Evolutionary conservation across 1,140 invertebrate species (phyloP).

Genomic region (Potamilus streckersoni): DNA sequence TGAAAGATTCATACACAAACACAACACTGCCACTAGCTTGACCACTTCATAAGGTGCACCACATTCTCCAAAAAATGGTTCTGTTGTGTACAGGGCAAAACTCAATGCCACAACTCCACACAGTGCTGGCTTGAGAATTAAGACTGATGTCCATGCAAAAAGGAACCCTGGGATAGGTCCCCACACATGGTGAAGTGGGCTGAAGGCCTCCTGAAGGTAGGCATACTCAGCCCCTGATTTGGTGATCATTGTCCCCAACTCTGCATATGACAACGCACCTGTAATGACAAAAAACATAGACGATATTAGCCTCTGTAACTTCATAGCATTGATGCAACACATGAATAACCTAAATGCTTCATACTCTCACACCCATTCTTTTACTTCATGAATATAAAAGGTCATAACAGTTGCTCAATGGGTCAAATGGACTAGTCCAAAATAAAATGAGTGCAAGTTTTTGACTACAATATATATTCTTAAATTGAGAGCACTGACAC

Average conservation of each 20-base stretch:
- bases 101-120: conserved; percentile 57
- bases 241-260: conserved; percentile 78
- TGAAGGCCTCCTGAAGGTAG: conserved; percentile 59
- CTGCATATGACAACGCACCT: conserved; percentile 86
- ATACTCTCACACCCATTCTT: no score
- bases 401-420: no score
- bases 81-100: conserved; percentile 55
- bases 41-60: conserved; percentile 42
- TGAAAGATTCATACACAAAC: conserved; percentile 50
- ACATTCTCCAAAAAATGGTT: conserved; percentile 56
- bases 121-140: conserved; percentile 58
- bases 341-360: no score
- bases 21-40: conserved; percentile 49
- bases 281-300: conserved; percentile 23
- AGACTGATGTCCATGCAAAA: conserved; percentile 59
- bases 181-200: conserved; percentile 34
- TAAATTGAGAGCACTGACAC: no score
- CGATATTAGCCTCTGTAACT: no score
- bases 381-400: no score
- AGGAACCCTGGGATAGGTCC: conserved; percentile 59
- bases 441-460: no score
- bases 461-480: no score
- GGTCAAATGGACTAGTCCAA: no score
- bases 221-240: conserved; percentile 59
- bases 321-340: no score